A percentile compares a stretch with the other conserved stretches of the same genome.
phyloP scores from a whole-genome alignment of 2,797 vertebrate species.

The Fundulus diaphanus region DNA sequence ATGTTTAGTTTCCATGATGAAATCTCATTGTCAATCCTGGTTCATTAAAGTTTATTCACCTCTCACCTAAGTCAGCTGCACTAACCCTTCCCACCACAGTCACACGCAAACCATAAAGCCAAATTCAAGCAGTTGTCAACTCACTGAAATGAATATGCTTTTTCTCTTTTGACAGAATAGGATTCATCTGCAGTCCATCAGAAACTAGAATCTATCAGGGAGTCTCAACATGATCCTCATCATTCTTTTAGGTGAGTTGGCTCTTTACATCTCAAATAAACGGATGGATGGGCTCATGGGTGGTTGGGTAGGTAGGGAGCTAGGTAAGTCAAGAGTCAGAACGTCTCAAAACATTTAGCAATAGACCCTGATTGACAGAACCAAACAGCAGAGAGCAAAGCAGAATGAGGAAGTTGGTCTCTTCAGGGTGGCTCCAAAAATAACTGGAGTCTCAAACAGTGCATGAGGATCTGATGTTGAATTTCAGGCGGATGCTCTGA shows the following conservation, averaged over 20 bases:
- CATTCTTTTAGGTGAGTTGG: constrained; percentile 50
- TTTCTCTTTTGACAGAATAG: neutral
- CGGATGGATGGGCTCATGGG: neutral
- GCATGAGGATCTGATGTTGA: neutral
- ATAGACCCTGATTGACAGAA: neutral
- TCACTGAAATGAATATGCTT: neutral
- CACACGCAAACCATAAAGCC: no score
- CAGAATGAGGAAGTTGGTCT: neutral
- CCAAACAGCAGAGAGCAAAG: neutral
- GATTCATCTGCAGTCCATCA: neutral
- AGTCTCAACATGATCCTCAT: constrained; percentile 45
- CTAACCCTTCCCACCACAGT: no score
- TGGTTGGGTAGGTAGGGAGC: no score
- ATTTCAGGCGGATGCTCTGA: neutral
- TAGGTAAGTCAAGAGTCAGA: no score
- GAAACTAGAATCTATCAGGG: neutral
- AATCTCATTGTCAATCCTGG: neutral
- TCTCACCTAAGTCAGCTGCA: no score
- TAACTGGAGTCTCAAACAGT: neutral
- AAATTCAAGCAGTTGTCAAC: no score
- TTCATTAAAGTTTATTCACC: no score
- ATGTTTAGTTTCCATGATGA: neutral
- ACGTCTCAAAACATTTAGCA: neutral
- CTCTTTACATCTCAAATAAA: neutral
- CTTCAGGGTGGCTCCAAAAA: neutral